These are phyloP conservation scores for Hemaris fuciformis DNA, from an alignment of 2,888 invertebrate genomes.

Conservation along the genomic window DNA sequence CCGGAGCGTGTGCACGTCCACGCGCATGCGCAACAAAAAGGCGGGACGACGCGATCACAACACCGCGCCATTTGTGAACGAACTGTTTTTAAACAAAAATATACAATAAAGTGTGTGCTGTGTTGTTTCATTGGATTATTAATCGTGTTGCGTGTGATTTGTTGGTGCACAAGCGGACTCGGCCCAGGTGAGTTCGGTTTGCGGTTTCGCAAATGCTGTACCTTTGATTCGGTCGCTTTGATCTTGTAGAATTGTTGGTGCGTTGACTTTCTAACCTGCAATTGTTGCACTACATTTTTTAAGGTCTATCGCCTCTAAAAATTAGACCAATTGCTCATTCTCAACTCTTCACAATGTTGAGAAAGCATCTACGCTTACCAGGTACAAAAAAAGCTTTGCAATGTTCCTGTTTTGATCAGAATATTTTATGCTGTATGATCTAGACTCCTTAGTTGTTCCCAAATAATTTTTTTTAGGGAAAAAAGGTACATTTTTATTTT, in stretches of 20 bases:
- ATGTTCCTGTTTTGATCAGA: no score
- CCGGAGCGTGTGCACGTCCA: slow-evolving; percentile 47
- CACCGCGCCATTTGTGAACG: slow-evolving; percentile 12
- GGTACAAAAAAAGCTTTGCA: no score
- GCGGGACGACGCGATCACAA: slow-evolving; percentile 11
- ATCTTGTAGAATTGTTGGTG: slow-evolving; percentile 9
- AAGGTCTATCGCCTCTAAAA: background rate
- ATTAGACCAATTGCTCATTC: background rate
- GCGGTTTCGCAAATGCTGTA: slow-evolving; percentile 8
- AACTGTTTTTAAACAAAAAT: background rate
- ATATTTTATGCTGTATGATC: no score
- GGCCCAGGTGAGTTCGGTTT: slow-evolving; percentile 2
- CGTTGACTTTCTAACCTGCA: slow-evolving; percentile 5
- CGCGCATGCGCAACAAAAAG: slow-evolving; percentile 11
- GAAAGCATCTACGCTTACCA: background rate
- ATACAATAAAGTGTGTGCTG: slow-evolving; percentile 5
- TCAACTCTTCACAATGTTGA: background rate
- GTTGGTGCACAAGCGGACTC: background rate
- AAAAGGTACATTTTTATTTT: no score
- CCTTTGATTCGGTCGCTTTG: slow-evolving; percentile 3
- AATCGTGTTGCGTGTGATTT: background rate
- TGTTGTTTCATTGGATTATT: slow-evolving; percentile 13
- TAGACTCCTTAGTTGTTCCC: no score
- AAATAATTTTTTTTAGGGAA: no score
- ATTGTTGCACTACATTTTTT: background rate